phyloP scores from a whole-genome alignment of 2,888 invertebrate genomes.

The Sphaerophoria taeniata region DNA sequence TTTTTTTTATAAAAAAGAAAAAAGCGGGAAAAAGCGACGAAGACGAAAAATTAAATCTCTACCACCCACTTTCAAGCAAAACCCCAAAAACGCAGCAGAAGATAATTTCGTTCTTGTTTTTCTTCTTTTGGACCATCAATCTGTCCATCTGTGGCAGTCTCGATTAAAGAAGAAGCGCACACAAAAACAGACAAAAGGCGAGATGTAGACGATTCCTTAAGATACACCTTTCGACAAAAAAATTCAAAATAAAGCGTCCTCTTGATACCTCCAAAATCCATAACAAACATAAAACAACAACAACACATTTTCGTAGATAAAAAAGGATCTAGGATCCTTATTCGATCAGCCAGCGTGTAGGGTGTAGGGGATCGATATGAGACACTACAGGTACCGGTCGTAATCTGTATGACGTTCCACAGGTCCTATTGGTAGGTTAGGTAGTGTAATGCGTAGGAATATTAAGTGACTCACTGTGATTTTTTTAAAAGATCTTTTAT shows the following conservation, averaged over 20 bases:
- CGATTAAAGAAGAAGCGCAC: constrained; percentile 52
- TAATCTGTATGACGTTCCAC: constrained; percentile 54
- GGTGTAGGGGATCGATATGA: neutral
- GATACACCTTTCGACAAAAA: constrained; percentile 6
- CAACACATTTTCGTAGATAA: constrained; percentile 44
- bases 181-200: constrained; percentile 60
- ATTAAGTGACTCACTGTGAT: constrained; percentile 65
- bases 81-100: constrained; percentile 3
- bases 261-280: constrained; percentile 26
- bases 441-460: constrained; percentile 57
- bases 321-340: constrained; percentile 63
- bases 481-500: constrained; percentile 61
- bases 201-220: constrained; percentile 49
- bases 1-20: constrained; percentile 14
- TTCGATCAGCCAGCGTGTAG: constrained; percentile 13
- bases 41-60: constrained; percentile 60
- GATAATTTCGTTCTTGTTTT: constrained; percentile 30
- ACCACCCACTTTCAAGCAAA: constrained; percentile 31
- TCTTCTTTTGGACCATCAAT: constrained; percentile 42
- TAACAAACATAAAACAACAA: constrained; percentile 27
- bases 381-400: constrained; percentile 52
- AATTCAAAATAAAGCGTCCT: constrained; percentile 30
- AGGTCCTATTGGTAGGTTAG: constrained; percentile 1
- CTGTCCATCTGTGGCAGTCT: constrained; percentile 62
- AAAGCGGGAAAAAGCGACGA: constrained; percentile 23